Percentiles rank a stretch among this genome's conserved stretches.
Conservation (phyloP, 2,113 vertebrate species). For the Gavia stellata region DNA sequence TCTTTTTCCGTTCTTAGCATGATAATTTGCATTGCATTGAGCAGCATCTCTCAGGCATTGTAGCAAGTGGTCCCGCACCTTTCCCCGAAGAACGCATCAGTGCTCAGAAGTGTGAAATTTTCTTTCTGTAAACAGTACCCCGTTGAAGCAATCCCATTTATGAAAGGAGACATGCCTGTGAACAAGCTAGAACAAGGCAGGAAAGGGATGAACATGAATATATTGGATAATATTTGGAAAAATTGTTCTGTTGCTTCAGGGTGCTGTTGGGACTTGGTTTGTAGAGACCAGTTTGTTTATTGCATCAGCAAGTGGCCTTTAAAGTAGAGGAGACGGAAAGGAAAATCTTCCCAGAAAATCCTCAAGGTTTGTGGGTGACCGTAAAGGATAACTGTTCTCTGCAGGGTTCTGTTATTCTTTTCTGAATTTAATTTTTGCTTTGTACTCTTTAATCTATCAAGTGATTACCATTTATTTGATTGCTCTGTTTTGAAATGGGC, state of each 20-base stretch:
- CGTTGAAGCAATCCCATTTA: not conserved
- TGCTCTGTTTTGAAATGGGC: not conserved
- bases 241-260: not conserved
- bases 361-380: not conserved
- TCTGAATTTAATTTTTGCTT: not conserved
- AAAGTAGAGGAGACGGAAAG: not conserved
- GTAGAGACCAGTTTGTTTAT: not conserved
- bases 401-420: not conserved
- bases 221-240: not conserved
- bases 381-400: not conserved
- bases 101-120: not conserved
- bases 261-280: not conserved
- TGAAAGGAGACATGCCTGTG: not conserved
- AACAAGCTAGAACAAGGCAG: not conserved
- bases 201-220: not conserved
- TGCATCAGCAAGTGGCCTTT: not conserved
- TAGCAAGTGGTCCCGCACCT: not conserved
- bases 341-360: not conserved
- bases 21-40: not conserved
- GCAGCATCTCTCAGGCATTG: not conserved
- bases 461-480: constrained; percentile 14
- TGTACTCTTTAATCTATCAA: not conserved
- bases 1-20: not conserved
- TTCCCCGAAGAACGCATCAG: not conserved
- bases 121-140: not conserved